Evolutionary conservation across 2,113 vertebrate species (phyloP).

Genomic region (Callionymus lyra): DNA sequence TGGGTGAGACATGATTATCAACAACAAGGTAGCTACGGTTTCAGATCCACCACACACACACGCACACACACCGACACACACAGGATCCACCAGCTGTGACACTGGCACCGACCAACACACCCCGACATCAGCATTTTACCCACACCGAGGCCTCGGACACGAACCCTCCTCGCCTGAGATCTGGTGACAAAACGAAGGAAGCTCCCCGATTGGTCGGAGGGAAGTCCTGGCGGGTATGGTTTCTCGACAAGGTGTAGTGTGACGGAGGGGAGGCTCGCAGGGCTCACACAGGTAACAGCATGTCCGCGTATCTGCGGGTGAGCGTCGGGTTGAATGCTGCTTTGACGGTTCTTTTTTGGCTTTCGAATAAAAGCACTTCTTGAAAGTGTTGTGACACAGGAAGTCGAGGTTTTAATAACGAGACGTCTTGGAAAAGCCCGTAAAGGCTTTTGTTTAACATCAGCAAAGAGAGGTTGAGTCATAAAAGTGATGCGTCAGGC

Average conservation of each 20-base stretch:
- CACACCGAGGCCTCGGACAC: slow-evolving; percentile 26
- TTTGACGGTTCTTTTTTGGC: no score
- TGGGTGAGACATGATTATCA: slow-evolving; percentile 54
- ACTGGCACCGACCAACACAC: slow-evolving; percentile 21
- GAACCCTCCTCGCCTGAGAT: no score
- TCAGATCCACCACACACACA: slow-evolving; percentile 32
- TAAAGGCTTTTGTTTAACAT: no score
- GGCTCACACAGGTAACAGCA: slow-evolving; percentile 13
- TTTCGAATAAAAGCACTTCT: no score
- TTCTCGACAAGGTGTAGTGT: slow-evolving; percentile 35
- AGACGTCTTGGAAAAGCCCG: no score
- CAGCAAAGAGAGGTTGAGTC: no score
- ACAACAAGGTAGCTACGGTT: slow-evolving; percentile 50
- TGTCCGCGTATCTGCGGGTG: neutral
- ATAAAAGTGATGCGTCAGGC: no score
- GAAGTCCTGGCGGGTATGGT: slow-evolving; percentile 25
- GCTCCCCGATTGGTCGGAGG: slow-evolving; percentile 21
- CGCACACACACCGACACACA: no score
- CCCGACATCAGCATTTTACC: slow-evolving; percentile 22
- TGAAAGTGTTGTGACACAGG: no score
- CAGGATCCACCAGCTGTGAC: slow-evolving; percentile 41
- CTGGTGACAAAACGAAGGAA: slow-evolving; percentile 28
- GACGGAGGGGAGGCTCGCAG: slow-evolving; percentile 17
- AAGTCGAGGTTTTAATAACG: no score
- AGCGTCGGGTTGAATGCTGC: no score